Evolutionary conservation across 2,113 vertebrate genomes (phyloP).

Genomic region (Xenus cinereus): DNA sequence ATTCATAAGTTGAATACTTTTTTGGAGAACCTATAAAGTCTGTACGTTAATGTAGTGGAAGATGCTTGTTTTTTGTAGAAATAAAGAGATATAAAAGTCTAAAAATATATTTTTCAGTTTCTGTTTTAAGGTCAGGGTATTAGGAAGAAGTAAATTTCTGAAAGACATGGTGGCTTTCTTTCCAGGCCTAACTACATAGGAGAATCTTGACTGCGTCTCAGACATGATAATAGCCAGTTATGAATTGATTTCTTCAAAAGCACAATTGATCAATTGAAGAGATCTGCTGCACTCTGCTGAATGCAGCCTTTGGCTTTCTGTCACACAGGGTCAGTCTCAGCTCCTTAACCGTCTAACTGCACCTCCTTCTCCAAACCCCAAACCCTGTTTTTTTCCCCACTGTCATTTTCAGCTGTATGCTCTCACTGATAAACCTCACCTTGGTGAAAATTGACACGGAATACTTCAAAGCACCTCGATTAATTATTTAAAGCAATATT

Average conservation of each 20-base stretch:
- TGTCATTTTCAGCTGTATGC: not conserved
- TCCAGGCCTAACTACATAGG: not conserved
- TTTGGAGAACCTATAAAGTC: not conserved
- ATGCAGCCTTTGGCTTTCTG: not conserved
- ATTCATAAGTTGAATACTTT: not conserved
- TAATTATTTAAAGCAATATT: constrained; percentile 51
- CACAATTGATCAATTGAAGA: not conserved
- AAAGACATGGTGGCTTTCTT: not conserved
- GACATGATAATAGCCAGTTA: not conserved
- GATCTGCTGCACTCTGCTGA: not conserved
- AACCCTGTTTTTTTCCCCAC: not conserved
- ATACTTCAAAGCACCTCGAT: constrained; percentile 18
- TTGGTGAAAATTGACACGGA: not conserved
- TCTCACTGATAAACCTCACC: not conserved
- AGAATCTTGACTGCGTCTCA: not conserved
- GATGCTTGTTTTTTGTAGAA: not conserved
- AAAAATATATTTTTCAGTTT: not conserved
- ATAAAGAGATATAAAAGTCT: not conserved
- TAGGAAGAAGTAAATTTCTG: not conserved
- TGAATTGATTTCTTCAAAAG: not conserved
- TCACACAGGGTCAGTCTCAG: not conserved
- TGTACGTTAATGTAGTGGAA: not conserved
- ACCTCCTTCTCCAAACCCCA: not conserved
- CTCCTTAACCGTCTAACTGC: not conserved
- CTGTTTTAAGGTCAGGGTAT: not conserved